phyloP scores from a whole-genome alignment of 2,113 vertebrate species.

The Leiothrix lutea region DNA sequence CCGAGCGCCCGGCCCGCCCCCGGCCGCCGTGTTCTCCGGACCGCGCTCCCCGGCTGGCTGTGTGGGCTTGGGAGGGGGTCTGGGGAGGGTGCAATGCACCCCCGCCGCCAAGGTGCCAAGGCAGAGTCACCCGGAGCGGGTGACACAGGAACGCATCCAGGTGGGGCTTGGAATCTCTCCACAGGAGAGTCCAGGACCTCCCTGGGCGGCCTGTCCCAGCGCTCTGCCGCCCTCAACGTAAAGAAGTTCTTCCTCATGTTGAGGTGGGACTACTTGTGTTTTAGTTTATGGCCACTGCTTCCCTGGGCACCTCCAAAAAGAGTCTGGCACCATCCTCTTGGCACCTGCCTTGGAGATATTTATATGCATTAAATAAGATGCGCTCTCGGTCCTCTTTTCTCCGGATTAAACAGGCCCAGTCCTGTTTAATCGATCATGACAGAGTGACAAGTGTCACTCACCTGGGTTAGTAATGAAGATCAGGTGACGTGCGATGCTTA shows the following conservation, averaged over 20 bases:
- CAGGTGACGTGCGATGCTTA: rapidly evolving
- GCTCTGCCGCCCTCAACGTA: background rate
- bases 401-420: background rate
- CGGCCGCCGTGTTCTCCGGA: background rate
- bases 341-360: background rate
- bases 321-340: too few relatives aligned
- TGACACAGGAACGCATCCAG: background rate
- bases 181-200: background rate
- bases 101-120: rapidly evolving
- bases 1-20: background rate
- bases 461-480: too few relatives aligned
- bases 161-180: background rate
- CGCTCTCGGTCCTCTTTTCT: background rate
- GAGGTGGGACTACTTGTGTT: background rate
- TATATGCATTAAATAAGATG: background rate
- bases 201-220: background rate
- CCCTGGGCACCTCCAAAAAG: too few relatives aligned
- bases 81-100: rapidly evolving
- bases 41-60: rapidly evolving
- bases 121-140: background rate
- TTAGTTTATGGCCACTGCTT: background rate
- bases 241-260: background rate
- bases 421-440: background rate
- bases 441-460: rapidly evolving
- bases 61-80: rapidly evolving